Evolutionary conservation across 2,113 vertebrate genomes (phyloP).

Genomic region (Clupea harengus): DNA sequence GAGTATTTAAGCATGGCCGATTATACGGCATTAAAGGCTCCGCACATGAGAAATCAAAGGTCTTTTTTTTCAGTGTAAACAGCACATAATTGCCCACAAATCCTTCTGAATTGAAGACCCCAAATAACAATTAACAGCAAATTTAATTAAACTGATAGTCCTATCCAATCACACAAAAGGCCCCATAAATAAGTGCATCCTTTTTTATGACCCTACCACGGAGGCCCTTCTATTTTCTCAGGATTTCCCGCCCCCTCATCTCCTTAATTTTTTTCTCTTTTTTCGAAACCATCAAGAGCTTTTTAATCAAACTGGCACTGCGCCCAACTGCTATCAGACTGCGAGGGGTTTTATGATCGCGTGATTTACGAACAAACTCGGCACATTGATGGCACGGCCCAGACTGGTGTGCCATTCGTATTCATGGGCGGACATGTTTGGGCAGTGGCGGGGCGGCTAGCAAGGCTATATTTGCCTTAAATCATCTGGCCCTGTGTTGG

Average conservation of each 20-base stretch:
- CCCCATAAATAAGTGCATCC: slow-evolving; percentile 19
- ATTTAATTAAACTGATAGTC: slow-evolving; percentile 39
- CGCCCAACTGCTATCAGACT: slow-evolving; percentile 34
- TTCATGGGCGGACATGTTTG: background rate
- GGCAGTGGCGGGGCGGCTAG: background rate
- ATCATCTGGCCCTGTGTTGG: background rate
- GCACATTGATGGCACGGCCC: slow-evolving; percentile 38
- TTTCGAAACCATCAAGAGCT: slow-evolving; percentile 21
- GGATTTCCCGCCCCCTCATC: slow-evolving; percentile 17
- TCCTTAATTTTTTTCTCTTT: slow-evolving; percentile 7
- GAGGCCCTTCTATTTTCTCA: background rate
- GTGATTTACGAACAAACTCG: slow-evolving; percentile 38
- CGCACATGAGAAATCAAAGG: slow-evolving; percentile 26
- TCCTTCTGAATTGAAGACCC: slow-evolving; percentile 20
- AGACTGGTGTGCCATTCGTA: slow-evolving; percentile 25
- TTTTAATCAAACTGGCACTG: slow-evolving; percentile 41
- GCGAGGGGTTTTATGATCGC: slow-evolving; percentile 27
- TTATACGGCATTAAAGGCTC: background rate
- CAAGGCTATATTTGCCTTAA: background rate
- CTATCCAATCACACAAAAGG: slow-evolving; percentile 31
- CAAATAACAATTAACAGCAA: slow-evolving; percentile 34
- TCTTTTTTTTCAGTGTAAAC: slow-evolving; percentile 25
- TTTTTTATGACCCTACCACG: slow-evolving; percentile 25
- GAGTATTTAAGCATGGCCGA: background rate
- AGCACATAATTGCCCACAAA: slow-evolving; percentile 17